Base-by-base conservation (phyloP, 1,140 invertebrate genomes). In the Euglossa dilemma region DNA sequence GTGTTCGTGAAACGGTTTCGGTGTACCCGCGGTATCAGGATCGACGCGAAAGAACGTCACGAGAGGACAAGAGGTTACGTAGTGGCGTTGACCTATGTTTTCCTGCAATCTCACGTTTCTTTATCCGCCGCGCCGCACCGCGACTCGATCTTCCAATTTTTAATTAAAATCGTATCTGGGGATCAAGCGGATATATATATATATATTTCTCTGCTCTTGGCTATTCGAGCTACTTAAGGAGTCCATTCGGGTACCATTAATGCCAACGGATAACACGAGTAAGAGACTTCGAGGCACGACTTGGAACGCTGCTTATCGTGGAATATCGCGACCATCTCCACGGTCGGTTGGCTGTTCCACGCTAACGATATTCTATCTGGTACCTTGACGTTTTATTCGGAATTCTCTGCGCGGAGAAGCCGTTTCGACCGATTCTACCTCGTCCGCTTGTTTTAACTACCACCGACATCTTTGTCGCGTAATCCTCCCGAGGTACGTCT, bases 1-100 rank as follows among this genome's bases (percentile, higher is more conserved):
- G 16, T 66, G 70, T 56, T 56, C 59, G 36, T 25, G 54, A 69
- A 59, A 9, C 45, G 50, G 43, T 18, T 9, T 9, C 59, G 11
- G 52, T n/a, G 23, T 20, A n/a, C 80, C 43, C 1, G 36, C 36
- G 50, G 57, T 57, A 76, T 64, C 36, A 67, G 76, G 54, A 73
- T 87, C 86, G 76, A 76, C 81, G 85, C 25, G 50, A 56, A 84
- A 80, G 72, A 80, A 87, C 69, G 64, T 74, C 80, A 57, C 14
- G 56, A 47, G 64, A 36, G 67, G 67, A 84, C 64, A 36, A 57
- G 64, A 84, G 75, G 85, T 84, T 85, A 87, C 56, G 67, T 59
- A 43, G 76, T 72, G 80, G 47, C 45, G 76, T 80, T 79, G 81
- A 87, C 52, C 76, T 76, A 73, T 25, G 72, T 43, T 1, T 67